Conservation (phyloP, 2,113 vertebrate genomes). For the Ceuthmochares aereus region DNA sequence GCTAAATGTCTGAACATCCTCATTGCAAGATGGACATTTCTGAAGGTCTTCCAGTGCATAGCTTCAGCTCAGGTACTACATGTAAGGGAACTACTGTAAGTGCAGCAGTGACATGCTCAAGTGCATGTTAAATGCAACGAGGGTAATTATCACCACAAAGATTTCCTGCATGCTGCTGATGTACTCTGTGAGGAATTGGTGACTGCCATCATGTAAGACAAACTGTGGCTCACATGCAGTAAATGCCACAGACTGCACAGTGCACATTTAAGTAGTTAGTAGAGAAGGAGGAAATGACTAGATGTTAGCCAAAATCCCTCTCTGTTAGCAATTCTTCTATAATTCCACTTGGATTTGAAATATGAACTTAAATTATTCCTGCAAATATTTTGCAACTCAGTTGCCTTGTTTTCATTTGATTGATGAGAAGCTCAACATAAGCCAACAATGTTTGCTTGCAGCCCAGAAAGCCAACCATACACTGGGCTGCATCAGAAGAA, state of each 20-base stretch:
- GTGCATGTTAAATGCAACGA: fast-evolving
- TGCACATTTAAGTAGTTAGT: background rate
- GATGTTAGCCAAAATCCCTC: background rate
- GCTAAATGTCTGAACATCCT: background rate
- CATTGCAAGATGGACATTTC: background rate
- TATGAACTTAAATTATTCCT: background rate
- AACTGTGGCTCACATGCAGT: background rate
- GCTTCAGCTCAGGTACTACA: background rate
- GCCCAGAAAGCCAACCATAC: no score
- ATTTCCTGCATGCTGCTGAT: background rate
- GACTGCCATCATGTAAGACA: fast-evolving
- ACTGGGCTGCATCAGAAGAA: no score
- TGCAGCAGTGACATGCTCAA: background rate
- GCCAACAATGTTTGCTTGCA: no score
- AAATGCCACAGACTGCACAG: background rate
- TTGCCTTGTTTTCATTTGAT: background rate
- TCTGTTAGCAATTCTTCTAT: background rate
- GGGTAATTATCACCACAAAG: background rate
- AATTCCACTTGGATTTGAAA: background rate
- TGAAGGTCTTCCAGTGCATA: background rate
- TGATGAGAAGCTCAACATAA: no score
- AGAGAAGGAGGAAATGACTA: background rate
- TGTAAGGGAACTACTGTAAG: background rate
- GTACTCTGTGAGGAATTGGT: background rate
- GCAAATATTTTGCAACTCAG: background rate